Conservation (phyloP, 1,140 invertebrate genomes). For the Drosophila bifasciata region DNA sequence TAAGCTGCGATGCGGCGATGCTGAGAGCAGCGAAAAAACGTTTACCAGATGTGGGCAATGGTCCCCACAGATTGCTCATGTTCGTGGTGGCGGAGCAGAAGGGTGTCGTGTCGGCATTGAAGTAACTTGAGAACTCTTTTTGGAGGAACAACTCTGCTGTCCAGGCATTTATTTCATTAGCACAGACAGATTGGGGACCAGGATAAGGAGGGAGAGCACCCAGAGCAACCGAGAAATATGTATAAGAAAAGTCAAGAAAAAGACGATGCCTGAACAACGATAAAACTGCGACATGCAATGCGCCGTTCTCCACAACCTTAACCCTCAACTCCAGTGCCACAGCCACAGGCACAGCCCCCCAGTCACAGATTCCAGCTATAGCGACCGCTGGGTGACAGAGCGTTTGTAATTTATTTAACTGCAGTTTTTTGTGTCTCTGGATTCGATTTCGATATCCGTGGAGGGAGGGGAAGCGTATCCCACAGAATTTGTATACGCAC, state of each 20-base stretch:
- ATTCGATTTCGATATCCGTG: conserved; percentile 79
- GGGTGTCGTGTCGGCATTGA: not conserved
- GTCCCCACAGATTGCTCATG: conserved; percentile 69
- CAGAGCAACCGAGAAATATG: conserved; percentile 43
- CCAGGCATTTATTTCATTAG: conserved; percentile 81
- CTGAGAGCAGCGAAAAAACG: conserved; percentile 11
- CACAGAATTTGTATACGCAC: conserved; percentile 74
- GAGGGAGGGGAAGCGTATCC: conserved; percentile 27
- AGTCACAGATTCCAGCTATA: not conserved
- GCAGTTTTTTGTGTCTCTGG: conserved; percentile 69
- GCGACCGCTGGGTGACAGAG: conserved; percentile 76
- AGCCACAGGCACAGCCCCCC: not conserved
- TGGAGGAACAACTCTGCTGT: conserved; percentile 40
- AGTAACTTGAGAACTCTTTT: conserved; percentile 70
- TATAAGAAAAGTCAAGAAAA: conserved; percentile 44
- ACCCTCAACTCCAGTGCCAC: conserved; percentile 22
- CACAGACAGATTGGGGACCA: conserved; percentile 60
- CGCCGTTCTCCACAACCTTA: conserved; percentile 25
- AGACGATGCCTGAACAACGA: conserved; percentile 68
- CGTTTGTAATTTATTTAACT: conserved; percentile 83
- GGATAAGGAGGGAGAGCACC: conserved; percentile 29
- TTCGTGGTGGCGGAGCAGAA: conserved; percentile 29
- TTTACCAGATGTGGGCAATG: conserved; percentile 63
- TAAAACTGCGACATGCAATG: conserved; percentile 73
- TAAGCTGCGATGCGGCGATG: not conserved